Conservation (phyloP, 1,140 invertebrate species). For the Drosophila arizonae region DNA sequence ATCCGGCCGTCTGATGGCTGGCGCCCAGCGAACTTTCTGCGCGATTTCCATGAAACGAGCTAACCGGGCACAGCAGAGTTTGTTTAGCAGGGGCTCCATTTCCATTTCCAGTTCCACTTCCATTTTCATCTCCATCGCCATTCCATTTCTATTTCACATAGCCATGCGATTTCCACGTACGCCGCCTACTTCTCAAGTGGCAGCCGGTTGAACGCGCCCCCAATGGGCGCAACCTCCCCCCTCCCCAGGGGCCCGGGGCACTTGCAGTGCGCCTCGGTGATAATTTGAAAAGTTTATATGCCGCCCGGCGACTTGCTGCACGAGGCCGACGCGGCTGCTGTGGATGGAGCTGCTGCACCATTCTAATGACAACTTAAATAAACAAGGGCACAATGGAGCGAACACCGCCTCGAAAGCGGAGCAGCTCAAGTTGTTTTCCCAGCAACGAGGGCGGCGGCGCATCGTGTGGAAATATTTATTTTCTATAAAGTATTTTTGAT, state of each 20-base stretch:
- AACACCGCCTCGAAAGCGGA: slow-evolving; percentile 36
- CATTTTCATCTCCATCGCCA: slow-evolving; percentile 39
- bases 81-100: slow-evolving; percentile 28
- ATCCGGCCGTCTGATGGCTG: slow-evolving; percentile 57
- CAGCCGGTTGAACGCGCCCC: slow-evolving; percentile 56
- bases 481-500: slow-evolving; percentile 81
- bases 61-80: neutral
- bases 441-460: slow-evolving; percentile 50
- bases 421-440: slow-evolving; percentile 49
- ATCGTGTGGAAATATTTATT: slow-evolving; percentile 78
- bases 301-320: slow-evolving; percentile 45
- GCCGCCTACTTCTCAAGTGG: slow-evolving; percentile 67
- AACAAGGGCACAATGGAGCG: slow-evolving; percentile 62
- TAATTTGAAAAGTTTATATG: slow-evolving; percentile 80
- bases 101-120: slow-evolving; percentile 1
- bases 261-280: slow-evolving; percentile 62
- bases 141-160: slow-evolving; percentile 54
- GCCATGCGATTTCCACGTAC: slow-evolving; percentile 77
- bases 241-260: slow-evolving; percentile 10
- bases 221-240: slow-evolving; percentile 15
- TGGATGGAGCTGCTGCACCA: slow-evolving; percentile 52
- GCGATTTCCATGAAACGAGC: slow-evolving; percentile 57
- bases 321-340: neutral
- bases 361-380: slow-evolving; percentile 81
- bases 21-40: slow-evolving; percentile 47